Evolutionary conservation across 2,888 invertebrate species (phyloP).

Genomic region (Cistogaster globosa): DNA sequence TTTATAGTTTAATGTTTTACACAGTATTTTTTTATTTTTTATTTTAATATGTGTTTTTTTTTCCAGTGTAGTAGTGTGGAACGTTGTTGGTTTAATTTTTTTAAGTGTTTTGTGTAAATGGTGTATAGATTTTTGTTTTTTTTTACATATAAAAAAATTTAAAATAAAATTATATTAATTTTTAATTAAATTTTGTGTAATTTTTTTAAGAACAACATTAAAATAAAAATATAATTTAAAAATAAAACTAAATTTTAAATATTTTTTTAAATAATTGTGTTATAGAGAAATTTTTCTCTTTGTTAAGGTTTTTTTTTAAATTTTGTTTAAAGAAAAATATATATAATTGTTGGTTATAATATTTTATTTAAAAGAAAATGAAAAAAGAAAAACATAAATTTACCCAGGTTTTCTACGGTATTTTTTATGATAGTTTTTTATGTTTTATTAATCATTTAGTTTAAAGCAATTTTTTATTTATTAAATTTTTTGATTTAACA

Average conservation of each 20-base stretch:
- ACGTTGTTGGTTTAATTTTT: conserved; percentile 11
- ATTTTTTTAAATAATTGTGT: conserved; percentile 63
- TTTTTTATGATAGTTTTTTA: conserved; percentile 64
- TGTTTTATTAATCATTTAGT: conserved; percentile 67
- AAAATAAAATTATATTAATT: conserved; percentile 70
- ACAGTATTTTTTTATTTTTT: conserved; percentile 73
- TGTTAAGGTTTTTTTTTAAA: conserved; percentile 27
- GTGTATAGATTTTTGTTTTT: conserved; percentile 23
- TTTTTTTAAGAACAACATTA: conserved; percentile 4
- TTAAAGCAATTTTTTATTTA: conserved; percentile 45
- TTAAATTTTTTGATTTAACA: conserved; percentile 12
- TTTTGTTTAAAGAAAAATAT: background rate
- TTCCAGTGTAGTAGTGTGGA: conserved; percentile 45
- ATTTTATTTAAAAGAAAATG: conserved; percentile 24
- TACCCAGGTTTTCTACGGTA: conserved; percentile 72
- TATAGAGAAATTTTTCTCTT: conserved; percentile 61
- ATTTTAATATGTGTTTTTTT: conserved; percentile 32
- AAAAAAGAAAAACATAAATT: conserved; percentile 56
- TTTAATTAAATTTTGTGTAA: conserved; percentile 4
- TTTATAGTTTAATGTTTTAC: conserved; percentile 46
- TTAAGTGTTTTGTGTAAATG: conserved; percentile 48
- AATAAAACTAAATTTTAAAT: conserved; percentile 60
- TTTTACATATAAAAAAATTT: conserved; percentile 66
- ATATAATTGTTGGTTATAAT: conserved; percentile 26
- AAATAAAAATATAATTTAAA: conserved; percentile 37